These are phyloP conservation scores for Octodon degus DNA, from an alignment of 2,113 vertebrate species.

Conservation along the genomic window DNA sequence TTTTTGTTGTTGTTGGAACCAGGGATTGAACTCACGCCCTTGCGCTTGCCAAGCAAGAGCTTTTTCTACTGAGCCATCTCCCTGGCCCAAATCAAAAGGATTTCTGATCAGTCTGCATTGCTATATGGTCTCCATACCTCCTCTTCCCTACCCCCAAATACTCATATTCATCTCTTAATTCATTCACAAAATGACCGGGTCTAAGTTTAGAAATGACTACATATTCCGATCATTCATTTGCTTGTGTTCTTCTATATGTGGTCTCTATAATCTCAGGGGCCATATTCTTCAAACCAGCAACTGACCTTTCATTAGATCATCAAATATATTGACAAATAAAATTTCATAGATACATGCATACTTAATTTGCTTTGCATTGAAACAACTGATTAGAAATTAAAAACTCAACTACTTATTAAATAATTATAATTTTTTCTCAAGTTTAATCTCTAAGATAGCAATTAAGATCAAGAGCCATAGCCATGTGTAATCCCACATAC, in stretches of 20 bases:
- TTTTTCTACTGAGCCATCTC: not conserved
- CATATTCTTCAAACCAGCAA: slow-evolving; percentile 27
- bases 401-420: not conserved
- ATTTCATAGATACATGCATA: not conserved
- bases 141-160: not conserved
- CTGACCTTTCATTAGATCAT: not conserved
- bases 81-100: not conserved
- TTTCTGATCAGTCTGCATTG: not conserved
- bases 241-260: not conserved
- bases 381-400: slow-evolving; percentile 18
- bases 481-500: not conserved
- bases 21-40: too few species aligned
- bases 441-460: not conserved
- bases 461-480: not conserved
- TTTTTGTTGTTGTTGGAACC: too few species aligned
- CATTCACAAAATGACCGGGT: slow-evolving; percentile 19
- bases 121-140: not conserved
- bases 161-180: slow-evolving; percentile 30
- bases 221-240: not conserved
- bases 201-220: slow-evolving; percentile 37
- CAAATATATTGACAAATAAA: slow-evolving; percentile 18
- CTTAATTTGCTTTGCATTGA: not conserved
- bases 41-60: too few species aligned
- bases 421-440: not conserved
- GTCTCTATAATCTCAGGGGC: not conserved